Base-by-base conservation (phyloP, 2,797 vertebrate species). In the Anabacerthia variegaticeps region DNA sequence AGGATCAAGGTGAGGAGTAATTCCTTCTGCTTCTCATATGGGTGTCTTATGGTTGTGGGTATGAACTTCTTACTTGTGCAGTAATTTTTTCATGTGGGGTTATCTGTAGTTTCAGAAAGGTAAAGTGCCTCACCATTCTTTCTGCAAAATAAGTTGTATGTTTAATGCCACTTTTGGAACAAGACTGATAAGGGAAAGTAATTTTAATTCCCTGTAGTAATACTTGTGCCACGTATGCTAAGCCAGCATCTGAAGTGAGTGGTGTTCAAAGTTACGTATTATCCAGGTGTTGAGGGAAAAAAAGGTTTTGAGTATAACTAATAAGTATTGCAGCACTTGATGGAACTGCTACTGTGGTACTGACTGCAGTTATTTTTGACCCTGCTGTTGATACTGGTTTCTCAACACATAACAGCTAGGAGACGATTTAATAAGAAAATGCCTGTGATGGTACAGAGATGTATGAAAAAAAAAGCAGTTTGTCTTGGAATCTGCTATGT, bases 1-100 rank as follows among this genome's bases (percentile, higher is more conserved):
- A 98, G 99, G 92, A 99, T 99, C 97, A 99, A 99, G 99, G 99
- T 99, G 94, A 99, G 97, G 24, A 76, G 23, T 85, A 37, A 67
- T 41, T 91, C 39, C 39, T 61, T 27, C 69, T 21, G 0, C 32
- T 48, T 48, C 18, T 92, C 5, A 1, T 22, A 26, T 1, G 3
- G 18, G 27, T 81, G 7, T 14, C 36, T 87, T 80, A 21, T 54
- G 43, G 43, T 63, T 80, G 26, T 14, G 13, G 20, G 1, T 36
- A 37, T 3, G 28, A 91, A 41, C 10, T 44, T 74, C 37, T 44
- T 74, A 59, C 1, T 5, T 23, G 23, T 3, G 14, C 30, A 48
- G 19, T 76, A n/a, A 13, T 34, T 67, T 87, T 83, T 84, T 61
- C 44, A 14, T 72, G 3, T 63, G 36, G 28, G 3, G 3, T 77